Percentiles rank a stretch among this genome's conserved stretches.
These are phyloP conservation scores for Sebastes fasciatus DNA, from an alignment of 2,113 vertebrate genomes.

Conservation along the genomic window DNA sequence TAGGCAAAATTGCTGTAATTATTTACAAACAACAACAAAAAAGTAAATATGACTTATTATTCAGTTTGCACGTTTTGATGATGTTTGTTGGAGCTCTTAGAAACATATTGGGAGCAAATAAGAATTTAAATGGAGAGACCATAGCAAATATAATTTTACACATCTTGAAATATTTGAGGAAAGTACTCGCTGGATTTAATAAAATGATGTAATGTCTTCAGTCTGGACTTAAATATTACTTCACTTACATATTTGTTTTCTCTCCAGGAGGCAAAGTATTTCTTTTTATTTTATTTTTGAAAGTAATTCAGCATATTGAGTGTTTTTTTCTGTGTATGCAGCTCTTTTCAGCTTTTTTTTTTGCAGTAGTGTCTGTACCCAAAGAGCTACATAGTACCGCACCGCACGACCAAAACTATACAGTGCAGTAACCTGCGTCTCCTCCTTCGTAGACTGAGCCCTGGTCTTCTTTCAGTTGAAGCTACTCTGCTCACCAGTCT, in stretches of 20 bases:
- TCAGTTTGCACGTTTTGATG: slow-evolving; percentile 4
- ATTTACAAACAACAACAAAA: slow-evolving; percentile 12
- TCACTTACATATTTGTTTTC: background rate
- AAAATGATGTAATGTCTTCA: slow-evolving; percentile 24
- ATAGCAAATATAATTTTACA: slow-evolving; percentile 19
- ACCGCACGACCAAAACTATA: background rate
- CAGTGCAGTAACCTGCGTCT: background rate
- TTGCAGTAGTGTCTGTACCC: background rate
- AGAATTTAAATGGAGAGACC: background rate
- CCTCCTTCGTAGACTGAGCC: background rate
- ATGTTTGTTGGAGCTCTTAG: slow-evolving; percentile 3
- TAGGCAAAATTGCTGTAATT: slow-evolving; percentile 12
- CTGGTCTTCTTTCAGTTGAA: background rate
- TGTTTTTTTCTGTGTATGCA: background rate
- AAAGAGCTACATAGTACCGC: background rate
- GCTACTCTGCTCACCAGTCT: background rate
- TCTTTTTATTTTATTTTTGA: background rate
- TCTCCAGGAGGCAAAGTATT: background rate
- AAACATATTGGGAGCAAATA: background rate
- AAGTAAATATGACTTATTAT: slow-evolving; percentile 1
- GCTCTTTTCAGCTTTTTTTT: slow-evolving; percentile 15
- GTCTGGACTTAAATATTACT: slow-evolving; percentile 6
- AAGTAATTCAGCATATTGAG: background rate
- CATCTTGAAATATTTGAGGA: slow-evolving; percentile 43
- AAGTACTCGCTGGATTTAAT: slow-evolving; percentile 44